Percentiles rank a stretch among this genome's conserved stretches.
Conservation (phyloP, 1,140 invertebrate genomes). For the Papilio dardanus region DNA sequence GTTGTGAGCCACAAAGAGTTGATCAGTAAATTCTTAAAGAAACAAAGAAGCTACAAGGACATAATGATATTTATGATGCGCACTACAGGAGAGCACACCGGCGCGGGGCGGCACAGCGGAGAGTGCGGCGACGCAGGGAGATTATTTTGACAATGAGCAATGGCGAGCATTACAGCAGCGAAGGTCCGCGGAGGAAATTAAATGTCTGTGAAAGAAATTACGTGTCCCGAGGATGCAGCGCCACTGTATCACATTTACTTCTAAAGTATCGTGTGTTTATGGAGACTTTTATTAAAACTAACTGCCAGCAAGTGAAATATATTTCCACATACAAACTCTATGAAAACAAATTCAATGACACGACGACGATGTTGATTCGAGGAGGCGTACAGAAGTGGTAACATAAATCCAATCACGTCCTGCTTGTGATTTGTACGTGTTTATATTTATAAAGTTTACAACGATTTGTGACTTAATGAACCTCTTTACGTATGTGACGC, state of each 20-base stretch:
- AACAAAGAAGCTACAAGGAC: not conserved
- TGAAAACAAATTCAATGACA: not conserved
- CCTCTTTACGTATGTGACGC: conserved; percentile 16
- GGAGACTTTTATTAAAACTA: not conserved
- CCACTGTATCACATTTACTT: not conserved
- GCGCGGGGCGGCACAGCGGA: no score
- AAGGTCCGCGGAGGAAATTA: conserved; percentile 19
- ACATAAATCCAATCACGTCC: not conserved
- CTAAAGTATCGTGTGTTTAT: not conserved
- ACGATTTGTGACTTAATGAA: conserved; percentile 1
- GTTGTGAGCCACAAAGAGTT: not conserved
- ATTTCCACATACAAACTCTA: not conserved
- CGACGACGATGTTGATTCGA: not conserved
- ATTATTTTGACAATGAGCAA: conserved; percentile 24
- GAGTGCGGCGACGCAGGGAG: not conserved
- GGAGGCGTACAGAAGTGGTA: not conserved
- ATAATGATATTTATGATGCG: not conserved
- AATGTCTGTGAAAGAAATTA: conserved; percentile 19
- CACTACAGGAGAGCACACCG: conserved; percentile 15
- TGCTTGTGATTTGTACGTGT: not conserved
- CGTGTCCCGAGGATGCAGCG: not conserved
- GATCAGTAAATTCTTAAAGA: not conserved
- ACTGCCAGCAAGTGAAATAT: not conserved
- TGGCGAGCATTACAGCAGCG: conserved; percentile 5
- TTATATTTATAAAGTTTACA: not conserved